A percentile compares a stretch with the other conserved stretches of the same genome.
These are phyloP conservation scores for Drosophila lacicola DNA, from an alignment of 2,888 invertebrate species.

Conservation along the genomic window DNA sequence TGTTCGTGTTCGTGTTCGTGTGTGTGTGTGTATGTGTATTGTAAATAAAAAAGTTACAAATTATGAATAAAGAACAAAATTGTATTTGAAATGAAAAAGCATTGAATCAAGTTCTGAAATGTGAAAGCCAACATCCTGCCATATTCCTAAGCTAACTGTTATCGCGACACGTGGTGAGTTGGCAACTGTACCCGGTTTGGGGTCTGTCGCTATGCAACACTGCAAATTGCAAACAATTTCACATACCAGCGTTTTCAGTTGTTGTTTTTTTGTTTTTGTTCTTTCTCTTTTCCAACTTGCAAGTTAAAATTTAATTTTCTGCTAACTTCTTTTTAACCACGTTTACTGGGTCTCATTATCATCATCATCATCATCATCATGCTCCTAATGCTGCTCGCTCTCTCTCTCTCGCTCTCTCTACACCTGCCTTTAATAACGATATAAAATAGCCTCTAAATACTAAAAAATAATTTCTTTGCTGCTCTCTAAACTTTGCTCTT, in stretches of 20 bases:
- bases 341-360: conserved; percentile 14
- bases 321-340: conserved; percentile 31
- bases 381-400: conserved; percentile 11
- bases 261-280: conserved; percentile 13
- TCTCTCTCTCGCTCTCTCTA: conserved; percentile 6
- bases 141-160: conserved; percentile 32
- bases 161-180: conserved; percentile 1
- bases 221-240: conserved; percentile 17
- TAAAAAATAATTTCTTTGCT: conserved; percentile 80
- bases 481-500: conserved; percentile 31
- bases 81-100: conserved; percentile 25
- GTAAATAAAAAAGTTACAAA: conserved; percentile 17
- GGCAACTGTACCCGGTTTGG: conserved; percentile 13
- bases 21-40: conserved; percentile 8
- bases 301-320: conserved; percentile 59
- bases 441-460: conserved; percentile 85
- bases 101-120: conserved; percentile 28
- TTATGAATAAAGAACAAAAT: conserved; percentile 11
- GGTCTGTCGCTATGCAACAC: too few species aligned
- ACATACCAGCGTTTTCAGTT: conserved; percentile 20
- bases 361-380: conserved; percentile 2
- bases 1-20: conserved; percentile 17
- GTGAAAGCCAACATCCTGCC: conserved; percentile 33
- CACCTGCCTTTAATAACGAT: conserved; percentile 76
- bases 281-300: conserved; percentile 16